A percentile compares a stretch with the other conserved stretches of the same genome.
Evolutionary conservation across 2,888 invertebrate species (phyloP).

Genomic region (Andrena camellia): DNA sequence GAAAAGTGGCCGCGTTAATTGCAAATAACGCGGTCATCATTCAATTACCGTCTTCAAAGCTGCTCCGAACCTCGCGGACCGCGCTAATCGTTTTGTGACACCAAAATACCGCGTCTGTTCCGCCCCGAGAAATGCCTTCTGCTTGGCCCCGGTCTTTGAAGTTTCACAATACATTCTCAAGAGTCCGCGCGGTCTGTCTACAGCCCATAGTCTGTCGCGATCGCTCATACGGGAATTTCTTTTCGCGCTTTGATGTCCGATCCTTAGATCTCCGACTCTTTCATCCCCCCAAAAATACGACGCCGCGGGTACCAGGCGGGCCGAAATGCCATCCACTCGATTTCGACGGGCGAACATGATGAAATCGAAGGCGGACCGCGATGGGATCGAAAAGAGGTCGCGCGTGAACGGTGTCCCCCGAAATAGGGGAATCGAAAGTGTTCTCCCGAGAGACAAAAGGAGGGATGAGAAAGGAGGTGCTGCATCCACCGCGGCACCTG

Average conservation of each 20-base stretch:
- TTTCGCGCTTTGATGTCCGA: conserved; percentile 23
- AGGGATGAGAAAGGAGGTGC: neutral
- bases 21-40: neutral
- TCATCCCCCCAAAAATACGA: conserved; percentile 1
- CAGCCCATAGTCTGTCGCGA: neutral
- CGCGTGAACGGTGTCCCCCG: conserved; percentile 5
- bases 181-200: conserved; percentile 8
- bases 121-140: neutral
- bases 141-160: neutral
- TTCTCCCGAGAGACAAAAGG: conserved; percentile 13
- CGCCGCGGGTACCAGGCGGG: neutral
- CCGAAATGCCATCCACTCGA: neutral
- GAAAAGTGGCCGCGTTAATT: neutral
- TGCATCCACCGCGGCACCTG: conserved; percentile 57
- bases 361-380: neutral
- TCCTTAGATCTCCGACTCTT: conserved; percentile 6
- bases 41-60: conserved; percentile 4
- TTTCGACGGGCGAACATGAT: neutral
- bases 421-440: conserved; percentile 34
- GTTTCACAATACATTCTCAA: conserved; percentile 8
- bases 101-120: conserved; percentile 3
- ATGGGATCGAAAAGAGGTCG: neutral
- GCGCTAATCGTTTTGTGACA: conserved; percentile 1
- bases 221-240: conserved; percentile 16
- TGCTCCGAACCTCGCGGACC: neutral